phyloP scores from a whole-genome alignment of 2,113 vertebrate genomes.

The Rhipidura dahli region DNA sequence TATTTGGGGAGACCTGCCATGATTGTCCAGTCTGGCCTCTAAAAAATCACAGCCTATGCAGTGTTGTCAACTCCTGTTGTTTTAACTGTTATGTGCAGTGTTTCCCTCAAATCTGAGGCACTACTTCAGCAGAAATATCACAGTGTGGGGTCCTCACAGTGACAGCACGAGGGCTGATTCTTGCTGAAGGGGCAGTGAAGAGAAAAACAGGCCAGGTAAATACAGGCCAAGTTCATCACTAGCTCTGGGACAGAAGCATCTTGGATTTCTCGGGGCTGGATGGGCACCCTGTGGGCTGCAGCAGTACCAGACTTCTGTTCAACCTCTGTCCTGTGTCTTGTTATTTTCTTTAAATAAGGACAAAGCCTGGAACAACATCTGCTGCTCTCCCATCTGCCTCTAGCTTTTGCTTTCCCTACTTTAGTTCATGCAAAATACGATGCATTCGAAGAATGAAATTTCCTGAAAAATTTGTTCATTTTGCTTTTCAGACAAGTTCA shows the following conservation, averaged over 20 bases:
- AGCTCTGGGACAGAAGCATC: neutral
- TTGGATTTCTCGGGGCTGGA: neutral
- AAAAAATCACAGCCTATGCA: neutral
- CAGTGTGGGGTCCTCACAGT: neutral
- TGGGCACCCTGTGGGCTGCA: neutral
- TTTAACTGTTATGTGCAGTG: neutral
- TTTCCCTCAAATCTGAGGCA: neutral
- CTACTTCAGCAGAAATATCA: neutral
- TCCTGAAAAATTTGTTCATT: neutral
- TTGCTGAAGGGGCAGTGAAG: neutral
- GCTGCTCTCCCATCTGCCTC: neutral
- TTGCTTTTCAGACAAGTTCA: neutral
- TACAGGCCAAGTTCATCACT: neutral
- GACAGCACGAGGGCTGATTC: neutral
- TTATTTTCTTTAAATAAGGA: neutral
- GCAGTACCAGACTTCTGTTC: neutral
- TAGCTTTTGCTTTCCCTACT: neutral
- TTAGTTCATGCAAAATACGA: neutral
- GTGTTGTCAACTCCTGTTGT: neutral
- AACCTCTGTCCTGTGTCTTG: neutral
- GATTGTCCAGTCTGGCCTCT: neutral
- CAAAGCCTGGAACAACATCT: neutral
- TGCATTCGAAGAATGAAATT: neutral
- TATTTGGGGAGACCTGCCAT: neutral
- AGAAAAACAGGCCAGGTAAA: neutral